Evolutionary conservation across 1,140 invertebrate species (phyloP).

Genomic region (Rhynchophorus ferrugineus): DNA sequence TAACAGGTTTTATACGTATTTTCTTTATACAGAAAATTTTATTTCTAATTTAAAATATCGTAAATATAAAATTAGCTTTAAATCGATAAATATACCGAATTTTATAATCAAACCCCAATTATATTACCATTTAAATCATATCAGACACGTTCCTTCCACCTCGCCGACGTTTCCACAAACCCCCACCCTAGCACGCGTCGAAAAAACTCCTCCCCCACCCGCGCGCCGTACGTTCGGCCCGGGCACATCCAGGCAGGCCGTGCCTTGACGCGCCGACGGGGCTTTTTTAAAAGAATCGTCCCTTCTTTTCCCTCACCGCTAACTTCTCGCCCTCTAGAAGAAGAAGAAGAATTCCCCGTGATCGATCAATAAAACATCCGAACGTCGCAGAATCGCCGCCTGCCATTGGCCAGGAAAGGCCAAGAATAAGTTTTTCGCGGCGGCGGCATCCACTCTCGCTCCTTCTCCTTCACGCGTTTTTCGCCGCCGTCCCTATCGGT

Average conservation of each 20-base stretch:
- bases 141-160: not conserved
- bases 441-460: not conserved
- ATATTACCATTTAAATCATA: not conserved
- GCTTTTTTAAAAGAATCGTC: not conserved
- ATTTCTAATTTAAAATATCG: too few species aligned
- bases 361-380: not conserved
- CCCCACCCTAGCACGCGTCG: not conserved
- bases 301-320: not conserved
- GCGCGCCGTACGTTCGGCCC: too few species aligned
- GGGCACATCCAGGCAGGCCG: not conserved
- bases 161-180: not conserved
- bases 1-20: too few species aligned
- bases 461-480: not conserved
- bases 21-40: too few species aligned
- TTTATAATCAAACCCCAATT: not conserved
- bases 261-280: not conserved
- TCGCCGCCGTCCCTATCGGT: not conserved
- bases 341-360: slow-evolving; percentile 1
- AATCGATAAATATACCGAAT: not conserved
- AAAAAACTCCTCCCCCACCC: not conserved
- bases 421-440: not conserved
- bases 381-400: not conserved
- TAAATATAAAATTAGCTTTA: too few species aligned
- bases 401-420: slow-evolving; percentile 3
- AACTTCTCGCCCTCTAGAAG: slow-evolving; percentile 1